Base-by-base conservation (phyloP, 2,888 invertebrate genomes). In the Caenorhabditis zanzibari region DNA sequence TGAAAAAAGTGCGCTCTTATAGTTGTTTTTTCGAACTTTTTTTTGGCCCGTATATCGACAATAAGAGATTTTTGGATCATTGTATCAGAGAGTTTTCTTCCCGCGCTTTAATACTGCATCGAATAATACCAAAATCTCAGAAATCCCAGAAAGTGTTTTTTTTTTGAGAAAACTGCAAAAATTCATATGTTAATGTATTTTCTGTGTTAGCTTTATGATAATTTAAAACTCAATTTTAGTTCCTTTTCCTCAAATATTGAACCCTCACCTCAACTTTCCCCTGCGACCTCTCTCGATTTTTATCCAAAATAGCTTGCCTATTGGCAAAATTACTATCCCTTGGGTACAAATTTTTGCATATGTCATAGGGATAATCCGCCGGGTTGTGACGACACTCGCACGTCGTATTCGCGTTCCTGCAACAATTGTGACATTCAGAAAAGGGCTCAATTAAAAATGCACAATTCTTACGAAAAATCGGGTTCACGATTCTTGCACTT, bases 321-420 rank as follows among this genome's bases (percentile, higher is more conserved):
- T 72, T 80, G 54, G 74, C 69, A 59, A 73, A 64, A 38, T 63
- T 61, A 71, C 74, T 80, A 56, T 81, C 81, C 69, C 76, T 74
- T 4, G 79, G 82, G 56, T 64, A 63, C 24, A 63, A 52, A 72
- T 73, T 64, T 63, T 82, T 75, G 79, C 89, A 89, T 52, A 90
- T 82, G 47, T 87, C 85, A 47, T 82, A 82, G 14, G 90, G 89
- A 76, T 89, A 90, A 68, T 88, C 86, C 47, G 79, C 64, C 10
- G 86, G 86, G 16, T 85, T 84, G 41, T 87, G 84, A 81, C 89
- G 87, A 79, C 91, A 91, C 26, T 86, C 84, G 61, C 91, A 91
- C 10, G 90, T 86, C 16, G 90, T 90, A 64, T 90, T 89, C 24
- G 88, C 75, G 22, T 73, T 82, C 16, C 87, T 87, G 77, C 64